Conservation (phyloP, 2,888 invertebrate species). For the Drosophila yooni region DNA sequence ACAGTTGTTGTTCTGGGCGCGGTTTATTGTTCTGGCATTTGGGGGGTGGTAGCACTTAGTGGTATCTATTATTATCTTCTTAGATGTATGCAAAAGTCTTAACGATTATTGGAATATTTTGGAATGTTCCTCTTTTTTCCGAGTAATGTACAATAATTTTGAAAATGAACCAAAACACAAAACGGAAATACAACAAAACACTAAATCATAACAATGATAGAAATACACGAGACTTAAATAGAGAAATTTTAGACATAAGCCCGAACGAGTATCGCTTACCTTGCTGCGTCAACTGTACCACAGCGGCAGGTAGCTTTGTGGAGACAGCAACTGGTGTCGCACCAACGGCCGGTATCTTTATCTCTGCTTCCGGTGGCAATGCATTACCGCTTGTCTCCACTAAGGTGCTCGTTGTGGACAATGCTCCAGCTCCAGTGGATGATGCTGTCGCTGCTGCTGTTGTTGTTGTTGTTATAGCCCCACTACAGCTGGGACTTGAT, state of each 20-base stretch:
- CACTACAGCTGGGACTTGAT: conserved; percentile 37
- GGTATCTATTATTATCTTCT: conserved; percentile 22
- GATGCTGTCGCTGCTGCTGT: conserved; percentile 10
- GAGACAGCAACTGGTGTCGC: conserved; percentile 88
- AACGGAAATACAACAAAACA: conserved; percentile 60
- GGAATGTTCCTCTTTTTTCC: conserved; percentile 36
- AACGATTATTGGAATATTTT: conserved; percentile 46
- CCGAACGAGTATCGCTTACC: conserved; percentile 83
- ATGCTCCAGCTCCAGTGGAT: conserved; percentile 29
- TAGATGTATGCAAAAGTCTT: conserved; percentile 48
- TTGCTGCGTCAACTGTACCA: conserved; percentile 87
- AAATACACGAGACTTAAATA: conserved; percentile 35
- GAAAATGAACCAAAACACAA: conserved; percentile 51
- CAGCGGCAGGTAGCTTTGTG: conserved; percentile 87
- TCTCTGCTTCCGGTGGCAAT: conserved; percentile 86
- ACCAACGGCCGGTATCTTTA: conserved; percentile 87
- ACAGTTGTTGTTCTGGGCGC: conserved; percentile 51
- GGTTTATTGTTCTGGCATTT: not conserved
- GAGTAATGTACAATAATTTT: conserved; percentile 50
- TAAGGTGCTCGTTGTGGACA: conserved; percentile 35
- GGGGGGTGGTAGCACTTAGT: conserved; percentile 43
- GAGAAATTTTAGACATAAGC: not conserved
- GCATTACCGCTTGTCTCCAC: conserved; percentile 69
- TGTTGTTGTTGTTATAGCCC: conserved; percentile 21
- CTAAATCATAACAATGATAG: conserved; percentile 51